These are phyloP conservation scores for Tamias sibiricus DNA, from an alignment of 2,113 vertebrate genomes.

Conservation along the genomic window DNA sequence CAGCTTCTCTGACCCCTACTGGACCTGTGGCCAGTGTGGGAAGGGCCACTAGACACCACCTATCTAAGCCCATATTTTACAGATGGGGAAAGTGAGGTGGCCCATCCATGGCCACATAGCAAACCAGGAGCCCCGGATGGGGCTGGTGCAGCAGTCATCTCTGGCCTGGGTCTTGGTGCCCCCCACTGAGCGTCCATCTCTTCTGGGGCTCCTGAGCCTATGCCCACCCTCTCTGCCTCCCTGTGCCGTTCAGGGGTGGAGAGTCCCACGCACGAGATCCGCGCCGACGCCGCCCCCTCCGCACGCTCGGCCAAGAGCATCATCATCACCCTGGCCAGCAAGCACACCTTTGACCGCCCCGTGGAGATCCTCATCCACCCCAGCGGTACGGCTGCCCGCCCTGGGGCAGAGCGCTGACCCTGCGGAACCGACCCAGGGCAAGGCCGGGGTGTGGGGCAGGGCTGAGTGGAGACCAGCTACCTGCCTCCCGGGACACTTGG, in stretches of 20 bases:
- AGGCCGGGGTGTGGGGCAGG: rapidly evolving
- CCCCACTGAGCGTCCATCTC: neutral
- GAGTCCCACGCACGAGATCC: conserved; percentile 96
- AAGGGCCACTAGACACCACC: neutral
- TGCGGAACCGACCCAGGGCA: neutral
- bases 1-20: neutral
- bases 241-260: conserved; percentile 91
- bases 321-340: conserved; percentile 94
- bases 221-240: rapidly evolving
- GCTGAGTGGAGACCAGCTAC: neutral
- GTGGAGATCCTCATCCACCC: conserved; percentile 97
- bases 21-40: neutral
- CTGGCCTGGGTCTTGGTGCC: neutral
- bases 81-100: neutral
- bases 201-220: neutral
- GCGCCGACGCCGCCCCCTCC: conserved; percentile 93
- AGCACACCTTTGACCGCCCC: conserved; percentile 95
- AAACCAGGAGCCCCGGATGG: neutral
- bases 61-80: neutral
- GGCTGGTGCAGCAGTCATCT: neutral
- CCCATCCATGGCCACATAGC: neutral
- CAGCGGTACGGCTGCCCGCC: conserved; percentile 87
- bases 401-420: neutral
- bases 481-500: neutral
- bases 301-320: conserved; percentile 94